Evolutionary conservation across 2,888 invertebrate genomes (phyloP).

Genomic region (Aplocera efformata): DNA sequence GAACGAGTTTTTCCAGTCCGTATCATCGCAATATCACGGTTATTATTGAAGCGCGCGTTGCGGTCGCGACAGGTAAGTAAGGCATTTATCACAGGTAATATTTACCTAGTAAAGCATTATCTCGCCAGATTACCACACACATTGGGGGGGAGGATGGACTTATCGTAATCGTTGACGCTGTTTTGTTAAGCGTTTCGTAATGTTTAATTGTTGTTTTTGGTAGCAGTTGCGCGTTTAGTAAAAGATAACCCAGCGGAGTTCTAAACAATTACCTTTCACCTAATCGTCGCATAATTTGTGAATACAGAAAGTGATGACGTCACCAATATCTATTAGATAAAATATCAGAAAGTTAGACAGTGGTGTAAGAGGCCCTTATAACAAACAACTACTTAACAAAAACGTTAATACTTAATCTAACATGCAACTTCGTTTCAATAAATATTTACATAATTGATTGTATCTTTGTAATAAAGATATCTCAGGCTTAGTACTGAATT

Average conservation of each 20-base stretch:
- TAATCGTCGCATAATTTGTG: too few relatives aligned
- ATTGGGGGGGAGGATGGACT: constrained; percentile 52
- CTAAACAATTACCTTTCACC: too few relatives aligned
- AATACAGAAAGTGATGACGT: too few relatives aligned
- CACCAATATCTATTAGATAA: too few relatives aligned
- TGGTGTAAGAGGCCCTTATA: too few relatives aligned
- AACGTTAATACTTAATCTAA: too few relatives aligned
- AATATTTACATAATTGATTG: constrained; percentile 57
- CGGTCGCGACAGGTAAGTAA: constrained; percentile 76
- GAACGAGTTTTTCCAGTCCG: constrained; percentile 80
- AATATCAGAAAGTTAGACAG: too few relatives aligned
- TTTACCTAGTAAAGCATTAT: constrained; percentile 60
- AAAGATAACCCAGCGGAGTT: too few relatives aligned
- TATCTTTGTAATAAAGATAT: constrained; percentile 46
- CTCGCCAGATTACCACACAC: constrained; percentile 39
- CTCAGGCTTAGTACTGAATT: too few relatives aligned
- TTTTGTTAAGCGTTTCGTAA: constrained; percentile 14
- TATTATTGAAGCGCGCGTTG: constrained; percentile 77
- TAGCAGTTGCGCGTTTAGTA: not conserved
- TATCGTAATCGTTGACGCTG: constrained; percentile 32
- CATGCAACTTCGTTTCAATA: constrained; percentile 62
- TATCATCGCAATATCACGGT: constrained; percentile 80
- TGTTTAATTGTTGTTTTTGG: constrained; percentile 17
- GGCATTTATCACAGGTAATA: constrained; percentile 73
- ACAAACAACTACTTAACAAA: too few relatives aligned